Evolutionary conservation across 2,888 invertebrate genomes (phyloP).

Genomic region (Rhorus exstirpatorius): DNA sequence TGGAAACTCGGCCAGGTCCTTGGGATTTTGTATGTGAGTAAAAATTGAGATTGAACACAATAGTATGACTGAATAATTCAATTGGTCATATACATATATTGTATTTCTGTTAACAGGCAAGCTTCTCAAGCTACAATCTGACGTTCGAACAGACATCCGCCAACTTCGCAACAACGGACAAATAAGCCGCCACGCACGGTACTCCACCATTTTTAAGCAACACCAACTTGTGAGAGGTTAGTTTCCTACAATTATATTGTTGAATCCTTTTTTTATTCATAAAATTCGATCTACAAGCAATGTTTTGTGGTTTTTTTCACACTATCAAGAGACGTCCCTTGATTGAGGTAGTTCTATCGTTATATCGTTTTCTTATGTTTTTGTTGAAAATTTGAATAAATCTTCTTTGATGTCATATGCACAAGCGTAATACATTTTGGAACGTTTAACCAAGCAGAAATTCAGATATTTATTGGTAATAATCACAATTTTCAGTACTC

Average conservation of each 20-base stretch:
- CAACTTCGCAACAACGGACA: background rate
- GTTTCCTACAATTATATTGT: background rate
- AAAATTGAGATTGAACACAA: too few relatives aligned
- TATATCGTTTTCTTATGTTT: too few relatives aligned
- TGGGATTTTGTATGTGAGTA: constrained; percentile 53
- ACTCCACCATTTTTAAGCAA: background rate
- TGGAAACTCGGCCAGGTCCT: constrained; percentile 33
- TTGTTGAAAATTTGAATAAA: too few relatives aligned
- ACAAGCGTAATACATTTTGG: too few relatives aligned
- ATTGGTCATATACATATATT: background rate
- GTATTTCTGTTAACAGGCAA: background rate
- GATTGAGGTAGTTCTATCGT: too few relatives aligned
- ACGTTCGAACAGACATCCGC: constrained; percentile 6
- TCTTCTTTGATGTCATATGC: too few relatives aligned
- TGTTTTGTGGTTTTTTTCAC: background rate
- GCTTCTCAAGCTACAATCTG: constrained; percentile 1
- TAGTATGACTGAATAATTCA: too few relatives aligned
- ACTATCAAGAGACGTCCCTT: constrained; percentile 2
- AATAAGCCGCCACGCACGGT: background rate
- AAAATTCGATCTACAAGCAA: background rate
- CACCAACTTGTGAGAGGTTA: background rate
- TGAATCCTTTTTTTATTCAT: background rate
- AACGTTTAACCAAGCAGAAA: background rate
- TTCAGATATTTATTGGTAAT: too few relatives aligned
- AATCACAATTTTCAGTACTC: too few relatives aligned